Conservation (phyloP, 2,113 vertebrate species). For the Taxidea taxus region DNA sequence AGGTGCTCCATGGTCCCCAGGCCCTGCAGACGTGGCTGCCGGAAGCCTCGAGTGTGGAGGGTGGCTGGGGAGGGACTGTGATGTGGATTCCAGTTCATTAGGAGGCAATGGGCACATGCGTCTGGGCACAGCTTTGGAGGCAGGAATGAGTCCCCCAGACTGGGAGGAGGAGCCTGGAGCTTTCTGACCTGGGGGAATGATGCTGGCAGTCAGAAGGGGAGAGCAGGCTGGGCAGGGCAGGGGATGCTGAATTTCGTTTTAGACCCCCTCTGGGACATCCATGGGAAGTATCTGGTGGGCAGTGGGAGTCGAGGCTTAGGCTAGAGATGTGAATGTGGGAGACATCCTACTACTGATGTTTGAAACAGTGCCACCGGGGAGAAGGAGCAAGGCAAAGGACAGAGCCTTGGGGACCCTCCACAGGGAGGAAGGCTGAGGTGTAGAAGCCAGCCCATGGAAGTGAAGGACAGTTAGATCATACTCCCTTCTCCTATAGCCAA, state of each 20-base stretch:
- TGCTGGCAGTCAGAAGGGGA: background rate
- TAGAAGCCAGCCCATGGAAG: background rate
- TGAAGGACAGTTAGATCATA: background rate
- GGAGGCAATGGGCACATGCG: background rate
- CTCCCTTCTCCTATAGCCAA: background rate
- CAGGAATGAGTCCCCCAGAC: no score
- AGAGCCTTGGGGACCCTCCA: background rate
- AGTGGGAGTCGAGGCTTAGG: rapidly evolving
- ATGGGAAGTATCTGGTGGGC: background rate
- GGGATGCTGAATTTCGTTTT: background rate
- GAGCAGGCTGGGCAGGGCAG: background rate
- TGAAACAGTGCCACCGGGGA: background rate
- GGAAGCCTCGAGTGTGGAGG: background rate
- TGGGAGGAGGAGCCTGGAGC: background rate
- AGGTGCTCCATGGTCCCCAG: background rate
- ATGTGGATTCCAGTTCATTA: background rate
- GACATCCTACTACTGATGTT: background rate
- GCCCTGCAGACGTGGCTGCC: background rate
- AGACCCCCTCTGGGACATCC: background rate
- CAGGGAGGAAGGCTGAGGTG: background rate
- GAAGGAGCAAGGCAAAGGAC: background rate
- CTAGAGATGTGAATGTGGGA: rapidly evolving
- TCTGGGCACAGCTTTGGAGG: background rate
- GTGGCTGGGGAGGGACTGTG: background rate
- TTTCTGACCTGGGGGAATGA: background rate